Evolutionary conservation across 2,888 invertebrate species (phyloP), one percentile per base, ranked within the genome.

Genomic region (Bruchidius siliquastri): DNA sequence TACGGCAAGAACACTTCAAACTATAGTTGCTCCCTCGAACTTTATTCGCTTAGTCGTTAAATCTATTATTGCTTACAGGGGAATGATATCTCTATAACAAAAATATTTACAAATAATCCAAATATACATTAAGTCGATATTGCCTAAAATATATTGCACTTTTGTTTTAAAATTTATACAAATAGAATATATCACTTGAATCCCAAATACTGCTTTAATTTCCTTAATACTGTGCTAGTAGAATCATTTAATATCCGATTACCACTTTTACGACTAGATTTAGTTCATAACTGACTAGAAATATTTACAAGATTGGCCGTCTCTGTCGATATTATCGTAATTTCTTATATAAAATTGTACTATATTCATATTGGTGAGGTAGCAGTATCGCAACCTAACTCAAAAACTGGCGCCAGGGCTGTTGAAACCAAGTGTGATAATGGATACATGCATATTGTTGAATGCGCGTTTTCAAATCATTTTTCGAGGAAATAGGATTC

Each of bases 101-200:
- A 78, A 79, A 73, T 79, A 81, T 80, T 78, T 81, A 80, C 80
- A 81, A 67, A 67, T 22, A 26, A 76, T 75, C 73, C 73, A 72
- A 77, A 78, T 77, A 75, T 77, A 80, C 76, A 79, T 75, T 69
- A 67, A 71, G 70, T 74, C 72, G 73, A 76, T 78, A 83, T 84
- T 83, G 82, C 84, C 85, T 85, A 84, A 85, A 85, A 83, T 82
- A 83, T 85, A 85, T 85, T 85, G 85, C 85, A 85, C 85, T 84
- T 84, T 49, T 81, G 75, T 74, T 69, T 70, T 71, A 75, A 77
- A 77, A 80, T 78, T 74, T 77, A 78, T 74, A 78, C 49, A 49
- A 49, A 49, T 82, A 81, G 80, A 82, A 82, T 21, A 81, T 84
- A 83, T 84, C 84, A 85, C 84, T 84, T 82, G 80, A 80, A 80